Conservation (phyloP, 2,888 invertebrate species). For the Poecilus cupreus region DNA sequence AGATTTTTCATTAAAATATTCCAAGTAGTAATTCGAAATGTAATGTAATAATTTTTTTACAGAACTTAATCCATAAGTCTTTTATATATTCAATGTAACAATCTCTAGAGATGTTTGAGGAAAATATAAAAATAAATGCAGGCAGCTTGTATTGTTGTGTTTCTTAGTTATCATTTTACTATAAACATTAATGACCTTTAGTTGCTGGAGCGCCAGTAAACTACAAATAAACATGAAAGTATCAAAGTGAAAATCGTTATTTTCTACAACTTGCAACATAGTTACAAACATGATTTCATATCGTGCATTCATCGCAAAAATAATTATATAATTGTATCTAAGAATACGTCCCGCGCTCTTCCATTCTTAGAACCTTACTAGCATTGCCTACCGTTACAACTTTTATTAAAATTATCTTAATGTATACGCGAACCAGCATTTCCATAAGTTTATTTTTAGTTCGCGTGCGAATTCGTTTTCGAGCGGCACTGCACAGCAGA, state of each 20-base stretch:
- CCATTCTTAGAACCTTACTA: constrained; percentile 34
- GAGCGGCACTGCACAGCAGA: not conserved
- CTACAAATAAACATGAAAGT: not conserved
- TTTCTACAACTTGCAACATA: not conserved
- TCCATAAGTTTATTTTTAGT: constrained; percentile 42
- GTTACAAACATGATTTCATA: not conserved
- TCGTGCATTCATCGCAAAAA: not conserved
- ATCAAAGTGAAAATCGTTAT: not conserved
- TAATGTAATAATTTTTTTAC: too few species aligned
- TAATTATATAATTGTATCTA: constrained; percentile 14
- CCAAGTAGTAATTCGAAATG: too few species aligned
- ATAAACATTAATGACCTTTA: too few species aligned
- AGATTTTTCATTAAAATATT: too few species aligned
- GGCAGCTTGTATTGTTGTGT: too few species aligned
- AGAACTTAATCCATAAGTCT: too few species aligned
- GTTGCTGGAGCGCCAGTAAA: not conserved
- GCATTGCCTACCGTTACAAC: not conserved
- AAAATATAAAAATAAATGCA: too few species aligned
- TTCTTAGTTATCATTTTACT: too few species aligned
- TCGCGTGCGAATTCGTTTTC: constrained; percentile 3
- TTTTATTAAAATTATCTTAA: constrained; percentile 37
- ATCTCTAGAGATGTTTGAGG: too few species aligned
- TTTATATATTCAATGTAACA: too few species aligned
- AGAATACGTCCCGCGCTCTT: not conserved
- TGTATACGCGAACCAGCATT: constrained; percentile 17